Conservation (phyloP, 2,113 vertebrate species). For the Solenodon paradoxus region DNA sequence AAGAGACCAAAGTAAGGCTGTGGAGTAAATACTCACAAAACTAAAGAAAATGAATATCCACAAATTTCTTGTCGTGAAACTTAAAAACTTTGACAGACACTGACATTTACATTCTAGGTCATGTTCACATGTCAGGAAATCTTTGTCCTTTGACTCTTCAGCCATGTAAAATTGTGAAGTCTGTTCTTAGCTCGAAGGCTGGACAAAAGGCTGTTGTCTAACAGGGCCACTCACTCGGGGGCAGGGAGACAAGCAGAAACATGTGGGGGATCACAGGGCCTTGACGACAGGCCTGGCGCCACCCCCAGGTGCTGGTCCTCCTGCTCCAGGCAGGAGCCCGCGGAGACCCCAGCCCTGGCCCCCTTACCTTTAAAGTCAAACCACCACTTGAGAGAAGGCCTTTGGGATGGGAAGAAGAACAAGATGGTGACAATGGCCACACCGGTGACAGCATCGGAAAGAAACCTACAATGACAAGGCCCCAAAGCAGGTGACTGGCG, state of each 20-base stretch:
- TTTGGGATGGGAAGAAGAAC: slow-evolving; percentile 97
- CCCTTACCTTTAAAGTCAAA: slow-evolving; percentile 90
- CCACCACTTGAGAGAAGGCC: slow-evolving; percentile 95
- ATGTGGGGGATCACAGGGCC: too few relatives aligned
- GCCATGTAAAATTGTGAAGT: background rate
- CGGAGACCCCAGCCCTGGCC: background rate
- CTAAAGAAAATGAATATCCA: background rate
- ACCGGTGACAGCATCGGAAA: slow-evolving; percentile 94
- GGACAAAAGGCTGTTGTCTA: too few relatives aligned
- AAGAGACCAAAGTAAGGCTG: background rate
- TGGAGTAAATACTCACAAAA: fast-evolving
- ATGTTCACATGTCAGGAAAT: background rate
- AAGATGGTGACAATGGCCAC: slow-evolving; percentile 91
- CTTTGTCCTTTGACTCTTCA: background rate
- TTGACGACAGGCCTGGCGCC: too few relatives aligned
- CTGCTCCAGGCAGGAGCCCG: fast-evolving
- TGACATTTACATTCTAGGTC: background rate
- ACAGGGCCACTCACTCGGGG: too few relatives aligned
- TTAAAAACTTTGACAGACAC: background rate
- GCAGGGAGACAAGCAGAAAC: background rate
- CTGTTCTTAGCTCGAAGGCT: background rate
- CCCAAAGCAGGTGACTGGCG: slow-evolving; percentile 22
- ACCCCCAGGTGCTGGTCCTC: background rate
- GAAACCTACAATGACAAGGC: slow-evolving; percentile 86
- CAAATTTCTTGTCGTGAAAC: background rate